These are phyloP conservation scores for Orientallactaga sibirica DNA, from an alignment of 2,797 vertebrate species.

Conservation along the genomic window DNA sequence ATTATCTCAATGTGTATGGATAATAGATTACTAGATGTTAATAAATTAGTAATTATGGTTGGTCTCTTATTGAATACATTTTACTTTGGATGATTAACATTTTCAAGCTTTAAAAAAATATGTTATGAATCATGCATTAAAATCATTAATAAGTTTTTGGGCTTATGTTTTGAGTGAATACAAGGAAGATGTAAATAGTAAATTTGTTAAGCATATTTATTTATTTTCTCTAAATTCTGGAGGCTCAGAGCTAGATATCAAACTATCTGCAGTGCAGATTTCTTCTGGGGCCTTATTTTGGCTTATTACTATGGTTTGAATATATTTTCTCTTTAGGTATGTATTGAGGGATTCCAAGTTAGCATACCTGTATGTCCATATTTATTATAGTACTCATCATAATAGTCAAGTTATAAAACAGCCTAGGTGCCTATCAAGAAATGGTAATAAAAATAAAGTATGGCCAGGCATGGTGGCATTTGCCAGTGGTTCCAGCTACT, in stretches of 20 bases:
- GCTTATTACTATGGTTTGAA: not conserved
- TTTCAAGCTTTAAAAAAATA: constrained; percentile 21
- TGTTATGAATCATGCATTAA: not conserved
- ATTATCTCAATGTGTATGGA: not conserved
- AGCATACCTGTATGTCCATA: not conserved
- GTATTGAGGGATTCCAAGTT: not conserved
- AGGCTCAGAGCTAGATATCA: not conserved
- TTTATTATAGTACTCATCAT: not conserved
- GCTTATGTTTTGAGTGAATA: not conserved
- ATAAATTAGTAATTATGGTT: not conserved
- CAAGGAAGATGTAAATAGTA: not conserved
- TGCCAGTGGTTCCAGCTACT: no score
- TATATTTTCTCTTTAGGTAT: not conserved
- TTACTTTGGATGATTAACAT: not conserved
- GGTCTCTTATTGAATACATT: not conserved
- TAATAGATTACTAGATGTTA: not conserved
- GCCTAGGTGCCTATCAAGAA: not conserved
- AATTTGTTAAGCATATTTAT: not conserved
- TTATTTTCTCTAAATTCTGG: not conserved
- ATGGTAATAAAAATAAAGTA: no score
- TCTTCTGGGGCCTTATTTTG: not conserved
- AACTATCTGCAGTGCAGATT: not conserved
- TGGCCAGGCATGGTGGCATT: no score
- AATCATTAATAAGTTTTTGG: constrained; percentile 31
- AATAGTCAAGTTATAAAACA: not conserved